These are phyloP conservation scores for Pionites leucogaster DNA, from an alignment of 2,113 vertebrate genomes.

Conservation along the genomic window DNA sequence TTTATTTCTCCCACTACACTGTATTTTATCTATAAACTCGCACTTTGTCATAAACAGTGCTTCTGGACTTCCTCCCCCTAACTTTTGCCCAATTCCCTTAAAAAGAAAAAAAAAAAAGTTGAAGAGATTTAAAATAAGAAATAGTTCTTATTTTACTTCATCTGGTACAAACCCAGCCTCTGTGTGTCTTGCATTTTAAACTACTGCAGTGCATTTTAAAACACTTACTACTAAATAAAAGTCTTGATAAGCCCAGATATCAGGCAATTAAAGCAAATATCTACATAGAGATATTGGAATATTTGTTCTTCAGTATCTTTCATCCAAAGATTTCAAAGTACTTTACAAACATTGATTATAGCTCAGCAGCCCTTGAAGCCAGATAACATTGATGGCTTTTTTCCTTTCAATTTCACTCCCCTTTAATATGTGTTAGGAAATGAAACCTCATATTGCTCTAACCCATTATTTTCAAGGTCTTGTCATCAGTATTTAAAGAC, in stretches of 20 bases:
- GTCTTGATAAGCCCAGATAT: not conserved
- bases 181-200: not conserved
- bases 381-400: not conserved
- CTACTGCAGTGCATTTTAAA: not conserved
- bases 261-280: slow-evolving; percentile 33
- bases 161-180: not conserved
- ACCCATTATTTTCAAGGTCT: not conserved
- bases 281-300: not conserved
- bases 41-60: not conserved
- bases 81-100: not conserved
- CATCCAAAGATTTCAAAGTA: slow-evolving; percentile 18
- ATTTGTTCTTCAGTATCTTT: slow-evolving; percentile 30
- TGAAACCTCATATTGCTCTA: not conserved
- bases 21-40: not conserved
- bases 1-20: not conserved
- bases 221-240: not conserved
- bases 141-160: not conserved
- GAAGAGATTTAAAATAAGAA: not conserved
- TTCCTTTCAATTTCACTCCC: not conserved
- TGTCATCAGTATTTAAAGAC: not conserved
- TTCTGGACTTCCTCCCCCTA: not conserved
- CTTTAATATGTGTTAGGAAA: not conserved
- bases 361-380: not conserved
- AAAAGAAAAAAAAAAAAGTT: not conserved
- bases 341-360: slow-evolving; percentile 43